A percentile compares a stretch with the other conserved stretches of the same genome.
phyloP scores from a whole-genome alignment of 1,140 invertebrate genomes.

The Octopus bimaculoides region DNA sequence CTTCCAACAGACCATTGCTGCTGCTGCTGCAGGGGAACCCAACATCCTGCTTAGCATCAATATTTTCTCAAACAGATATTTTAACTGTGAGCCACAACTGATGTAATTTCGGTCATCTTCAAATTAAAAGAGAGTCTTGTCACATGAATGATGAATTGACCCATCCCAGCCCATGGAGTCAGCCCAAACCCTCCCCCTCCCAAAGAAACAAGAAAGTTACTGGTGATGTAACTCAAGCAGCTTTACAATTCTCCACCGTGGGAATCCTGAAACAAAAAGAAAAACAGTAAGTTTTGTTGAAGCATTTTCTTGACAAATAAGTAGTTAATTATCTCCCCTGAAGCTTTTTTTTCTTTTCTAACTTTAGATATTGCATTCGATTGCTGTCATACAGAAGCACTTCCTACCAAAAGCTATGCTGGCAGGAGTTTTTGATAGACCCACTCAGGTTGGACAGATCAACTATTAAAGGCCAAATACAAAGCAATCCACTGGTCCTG shows the following conservation, averaged over 20 bases:
- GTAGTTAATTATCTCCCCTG: too few relatives aligned
- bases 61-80: neutral
- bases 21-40: neutral
- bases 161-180: neutral
- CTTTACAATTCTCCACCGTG: constrained; percentile 1
- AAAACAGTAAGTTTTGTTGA: neutral
- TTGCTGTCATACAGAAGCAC: too few relatives aligned
- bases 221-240: neutral
- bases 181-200: neutral
- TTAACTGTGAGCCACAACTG: neutral
- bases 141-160: constrained; percentile 6
- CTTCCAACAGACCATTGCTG: neutral
- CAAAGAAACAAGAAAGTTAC: neutral
- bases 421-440: too few relatives aligned
- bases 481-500: too few relatives aligned
- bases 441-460: too few relatives aligned
- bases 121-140: neutral
- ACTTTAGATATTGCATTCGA: too few relatives aligned
- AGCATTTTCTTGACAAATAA: too few relatives aligned
- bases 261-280: neutral
- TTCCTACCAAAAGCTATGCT: too few relatives aligned
- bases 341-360: too few relatives aligned
- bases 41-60: neutral
- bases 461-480: too few relatives aligned
- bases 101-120: neutral